Base-by-base conservation (phyloP, 2,113 vertebrate species). In the Embiotoca jacksoni region DNA sequence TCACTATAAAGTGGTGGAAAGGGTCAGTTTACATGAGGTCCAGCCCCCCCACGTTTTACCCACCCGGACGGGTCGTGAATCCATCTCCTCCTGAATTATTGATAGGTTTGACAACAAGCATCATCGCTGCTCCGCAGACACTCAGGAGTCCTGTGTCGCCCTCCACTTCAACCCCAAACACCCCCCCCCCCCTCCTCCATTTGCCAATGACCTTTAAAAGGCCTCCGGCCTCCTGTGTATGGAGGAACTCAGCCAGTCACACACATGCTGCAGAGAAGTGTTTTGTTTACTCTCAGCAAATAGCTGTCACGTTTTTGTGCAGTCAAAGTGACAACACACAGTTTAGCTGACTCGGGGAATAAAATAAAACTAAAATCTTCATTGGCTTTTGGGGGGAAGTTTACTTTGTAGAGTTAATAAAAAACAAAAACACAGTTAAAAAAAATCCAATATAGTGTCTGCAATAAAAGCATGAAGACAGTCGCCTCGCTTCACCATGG, bases 1-100 rank as follows among this genome's bases (percentile, higher is more conserved):
- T 35, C 33, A 52, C 14, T 73, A 41, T 41, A 39, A 52, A 50
- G 6, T 23, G 4, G 10, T 56, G 52, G 44, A 31, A 47, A 35
- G 9, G 36, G 4, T 41, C 46, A n/a, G 52, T 47, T 80, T 73
- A 57, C 54, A 63, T n/a, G 56, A 80, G 9, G 71, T 50, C 74
- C 49, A n/a, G 37, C 33, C 35, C 14, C 37, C 37, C 2, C 49
- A 13, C 10, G 53, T n/a, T 15, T 50, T 50, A 54, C 23, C 36
- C 14, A 13, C 16, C 14, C 71, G 78, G 32, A 68, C 46, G 44
- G 15, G 31, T 3, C 33, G 50, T 1, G 10, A 59, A 32, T 10
- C 49, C 33, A 49, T 61, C 56, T 57, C 46, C 7, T 71, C 39
- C 6, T 90, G 77, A 88, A 92, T 92, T 79, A 92, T 89, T 91